A percentile compares a stretch with the other conserved stretches of the same genome.
Evolutionary conservation across 2,113 vertebrate genomes (phyloP).

Genomic region (Collichthys lucidus): DNA sequence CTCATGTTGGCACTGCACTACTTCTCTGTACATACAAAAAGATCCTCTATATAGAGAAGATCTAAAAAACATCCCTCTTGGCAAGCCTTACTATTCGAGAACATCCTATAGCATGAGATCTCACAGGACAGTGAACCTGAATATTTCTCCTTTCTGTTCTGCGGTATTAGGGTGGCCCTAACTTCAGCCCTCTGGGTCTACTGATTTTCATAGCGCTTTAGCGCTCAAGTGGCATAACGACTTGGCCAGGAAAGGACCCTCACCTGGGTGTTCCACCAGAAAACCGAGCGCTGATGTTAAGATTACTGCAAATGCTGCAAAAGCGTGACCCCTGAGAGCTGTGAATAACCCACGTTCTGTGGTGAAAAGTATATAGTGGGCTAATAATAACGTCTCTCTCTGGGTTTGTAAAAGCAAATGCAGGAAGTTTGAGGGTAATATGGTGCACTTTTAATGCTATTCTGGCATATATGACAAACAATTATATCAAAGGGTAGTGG

Average conservation of each 20-base stretch:
- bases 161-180: conserved; percentile 4
- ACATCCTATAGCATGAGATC: conserved; percentile 32
- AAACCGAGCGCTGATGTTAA: conserved; percentile 48
- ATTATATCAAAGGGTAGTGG: not conserved
- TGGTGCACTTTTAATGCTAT: not conserved
- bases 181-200: conserved; percentile 26
- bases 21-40: not conserved
- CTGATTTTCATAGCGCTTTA: conserved; percentile 54
- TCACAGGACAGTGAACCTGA: conserved; percentile 26
- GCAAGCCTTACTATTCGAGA: conserved; percentile 15
- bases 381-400: conserved; percentile 32
- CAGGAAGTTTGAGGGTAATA: conserved; percentile 28
- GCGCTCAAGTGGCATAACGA: conserved; percentile 51
- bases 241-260: conserved; percentile 29
- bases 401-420: conserved; percentile 53
- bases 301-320: conserved; percentile 43
- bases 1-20: not conserved
- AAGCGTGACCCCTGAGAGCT: conserved; percentile 47
- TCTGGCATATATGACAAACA: conserved; percentile 11
- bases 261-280: conserved; percentile 54
- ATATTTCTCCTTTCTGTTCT: conserved; percentile 44
- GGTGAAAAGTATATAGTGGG: conserved; percentile 30
- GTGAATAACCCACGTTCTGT: conserved; percentile 45
- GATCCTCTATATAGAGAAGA: conserved; percentile 6
- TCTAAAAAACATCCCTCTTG: conserved; percentile 44